phyloP scores from a whole-genome alignment of 2,113 vertebrate genomes.

The Climacteris rufus region DNA sequence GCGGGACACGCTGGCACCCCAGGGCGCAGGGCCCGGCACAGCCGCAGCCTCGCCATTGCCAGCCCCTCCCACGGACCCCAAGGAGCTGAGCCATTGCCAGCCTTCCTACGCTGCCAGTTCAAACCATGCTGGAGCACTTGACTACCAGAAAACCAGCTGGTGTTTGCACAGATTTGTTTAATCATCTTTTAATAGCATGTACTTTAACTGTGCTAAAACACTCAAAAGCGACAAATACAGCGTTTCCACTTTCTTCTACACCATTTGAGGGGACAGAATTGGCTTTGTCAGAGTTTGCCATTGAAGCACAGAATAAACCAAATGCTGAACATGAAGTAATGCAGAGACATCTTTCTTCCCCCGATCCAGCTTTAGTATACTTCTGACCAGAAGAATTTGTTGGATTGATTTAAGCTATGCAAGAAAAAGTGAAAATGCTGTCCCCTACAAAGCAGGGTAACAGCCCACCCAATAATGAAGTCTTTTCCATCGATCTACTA shows the following conservation, averaged over 20 bases:
- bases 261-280: not conserved
- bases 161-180: slow-evolving; percentile 18
- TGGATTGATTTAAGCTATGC: not conserved
- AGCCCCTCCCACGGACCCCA: not conserved
- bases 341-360: not conserved
- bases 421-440: not conserved
- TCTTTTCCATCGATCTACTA: not conserved
- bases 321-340: not conserved
- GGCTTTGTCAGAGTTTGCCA: fast-evolving
- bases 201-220: not conserved
- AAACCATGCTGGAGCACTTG: not conserved
- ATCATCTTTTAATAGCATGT: slow-evolving; percentile 53
- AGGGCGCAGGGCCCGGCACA: not conserved
- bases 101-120: not conserved
- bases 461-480: not conserved
- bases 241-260: not conserved
- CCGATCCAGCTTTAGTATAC: not conserved
- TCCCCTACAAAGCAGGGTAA: not conserved
- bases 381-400: not conserved
- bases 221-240: not conserved
- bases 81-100: not conserved
- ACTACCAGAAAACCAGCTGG: slow-evolving; percentile 38
- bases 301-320: not conserved
- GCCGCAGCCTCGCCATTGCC: not conserved
- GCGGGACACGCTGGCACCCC: not conserved